A percentile compares a stretch with the other conserved stretches of the same genome.
Conservation (phyloP, 2,888 invertebrate genomes). For the Myathropa florea region DNA sequence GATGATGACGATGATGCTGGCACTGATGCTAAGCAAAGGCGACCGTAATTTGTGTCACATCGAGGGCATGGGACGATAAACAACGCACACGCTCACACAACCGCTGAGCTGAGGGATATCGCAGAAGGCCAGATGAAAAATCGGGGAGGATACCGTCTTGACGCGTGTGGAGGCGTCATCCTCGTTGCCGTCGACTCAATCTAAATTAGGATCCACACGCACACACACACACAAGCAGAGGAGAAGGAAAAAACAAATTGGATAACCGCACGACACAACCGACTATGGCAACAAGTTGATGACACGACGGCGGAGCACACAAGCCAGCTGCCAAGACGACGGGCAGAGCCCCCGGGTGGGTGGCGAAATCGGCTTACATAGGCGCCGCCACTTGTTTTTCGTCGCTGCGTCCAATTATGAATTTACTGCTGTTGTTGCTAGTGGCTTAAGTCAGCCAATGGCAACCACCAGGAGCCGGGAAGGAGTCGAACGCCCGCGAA, state of each 20-base stretch:
- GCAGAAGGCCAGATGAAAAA: constrained; percentile 5
- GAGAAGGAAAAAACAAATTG: constrained; percentile 45
- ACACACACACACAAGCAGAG: constrained; percentile 9
- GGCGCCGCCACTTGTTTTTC: constrained; percentile 40
- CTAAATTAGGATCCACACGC: constrained; percentile 11
- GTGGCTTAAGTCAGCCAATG: background rate
- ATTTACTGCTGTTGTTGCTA: constrained; percentile 17
- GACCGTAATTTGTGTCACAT: constrained; percentile 55
- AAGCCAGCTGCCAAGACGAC: background rate
- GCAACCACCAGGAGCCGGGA: constrained; percentile 11
- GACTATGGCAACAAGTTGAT: constrained; percentile 60
- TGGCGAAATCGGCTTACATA: background rate
- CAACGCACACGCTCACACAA: background rate
- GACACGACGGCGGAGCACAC: constrained; percentile 1
- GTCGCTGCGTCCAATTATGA: constrained; percentile 42
- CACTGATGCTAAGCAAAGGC: constrained; percentile 32
- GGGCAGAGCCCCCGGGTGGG: background rate
- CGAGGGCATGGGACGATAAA: constrained; percentile 8
- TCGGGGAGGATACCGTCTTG: constrained; percentile 19
- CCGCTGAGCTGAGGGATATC: background rate
- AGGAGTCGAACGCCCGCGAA: constrained; percentile 12
- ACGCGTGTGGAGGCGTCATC: constrained; percentile 35
- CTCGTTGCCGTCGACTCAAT: constrained; percentile 23
- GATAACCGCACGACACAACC: constrained; percentile 47
- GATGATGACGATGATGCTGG: constrained; percentile 7